Conservation (phyloP, 2,888 invertebrate species). For the Nephrotoma appendiculata region DNA sequence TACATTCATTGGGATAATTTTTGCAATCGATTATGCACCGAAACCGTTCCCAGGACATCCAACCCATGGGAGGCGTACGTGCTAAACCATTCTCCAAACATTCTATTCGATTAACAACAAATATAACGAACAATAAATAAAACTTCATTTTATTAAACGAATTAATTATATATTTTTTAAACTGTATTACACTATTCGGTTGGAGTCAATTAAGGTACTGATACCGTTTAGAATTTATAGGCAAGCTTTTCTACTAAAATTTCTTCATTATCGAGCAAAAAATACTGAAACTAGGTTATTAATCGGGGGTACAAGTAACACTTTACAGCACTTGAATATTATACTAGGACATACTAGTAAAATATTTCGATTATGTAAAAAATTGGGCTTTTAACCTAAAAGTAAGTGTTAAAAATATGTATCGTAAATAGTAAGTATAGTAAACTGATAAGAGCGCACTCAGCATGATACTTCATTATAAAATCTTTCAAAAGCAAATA, state of each 20-base stretch:
- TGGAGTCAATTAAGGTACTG: not conserved
- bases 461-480: not conserved
- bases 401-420: not conserved
- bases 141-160: not conserved
- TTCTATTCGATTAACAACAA: not conserved
- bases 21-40: slow-evolving; percentile 45
- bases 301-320: not conserved
- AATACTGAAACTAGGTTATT: not conserved
- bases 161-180: too few species aligned
- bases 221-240: not conserved
- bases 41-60: slow-evolving; percentile 51
- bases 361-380: not conserved
- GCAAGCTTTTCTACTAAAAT: not conserved
- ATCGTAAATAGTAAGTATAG: not conserved
- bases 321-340: not conserved
- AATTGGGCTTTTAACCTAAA: not conserved
- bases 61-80: slow-evolving; percentile 52
- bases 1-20: slow-evolving; percentile 44
- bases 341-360: not conserved
- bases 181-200: not conserved
- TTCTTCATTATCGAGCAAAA: not conserved
- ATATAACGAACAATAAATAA: slow-evolving; percentile 1
- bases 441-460: not conserved
- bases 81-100: slow-evolving; percentile 44
- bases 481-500: not conserved